Evolutionary conservation across 2,797 vertebrate species (phyloP), one percentile per base, ranked within the genome.

Genomic region (Microcaecilia unicolor): DNA sequence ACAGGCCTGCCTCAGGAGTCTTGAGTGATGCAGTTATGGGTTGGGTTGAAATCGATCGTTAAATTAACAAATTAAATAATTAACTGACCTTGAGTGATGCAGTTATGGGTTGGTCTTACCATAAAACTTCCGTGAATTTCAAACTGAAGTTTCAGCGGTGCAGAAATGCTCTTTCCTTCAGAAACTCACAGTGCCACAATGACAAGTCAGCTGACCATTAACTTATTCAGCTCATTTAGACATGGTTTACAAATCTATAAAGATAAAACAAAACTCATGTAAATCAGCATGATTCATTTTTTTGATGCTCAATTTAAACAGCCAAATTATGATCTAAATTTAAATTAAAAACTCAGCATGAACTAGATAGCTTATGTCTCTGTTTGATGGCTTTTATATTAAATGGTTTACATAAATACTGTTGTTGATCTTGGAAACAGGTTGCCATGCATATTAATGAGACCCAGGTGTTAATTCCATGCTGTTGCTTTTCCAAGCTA

Each of bases 391-490:
- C 54, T 78, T 80, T 84, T 75, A 69, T 76, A 77, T 79, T 70
- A 81, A 76, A 71, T 58, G 64, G 55, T 74, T 81, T 80, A 73
- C 60, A 65, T 48, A 61, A 67, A 71, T 82, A 53, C 64, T 65
- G 64, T 71, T 81, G 65, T 72, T 80, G 79, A 61, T 80, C 52
- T 65, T 64, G 53, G 58, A 67, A 80, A 52, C 74, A 81, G 70
- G 62, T 70, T 82, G 72, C 51, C 55, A 70, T 81, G 42, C 65
- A 73, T 84, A 79, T 80, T 83, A 80, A 85, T 79, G 55, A 81
- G 54, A 34, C 61, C 64, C 75, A 84, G 78, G 70, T 86, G 77
- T 74, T 74, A 76, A 74, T 55, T 64, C 62, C 62, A 61, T 48
- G 55, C 64, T 70, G 51, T 51, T 79, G 74, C 46, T 51, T 61